phyloP scores from a whole-genome alignment of 1,140 invertebrate species.

The Drosophila varians region DNA sequence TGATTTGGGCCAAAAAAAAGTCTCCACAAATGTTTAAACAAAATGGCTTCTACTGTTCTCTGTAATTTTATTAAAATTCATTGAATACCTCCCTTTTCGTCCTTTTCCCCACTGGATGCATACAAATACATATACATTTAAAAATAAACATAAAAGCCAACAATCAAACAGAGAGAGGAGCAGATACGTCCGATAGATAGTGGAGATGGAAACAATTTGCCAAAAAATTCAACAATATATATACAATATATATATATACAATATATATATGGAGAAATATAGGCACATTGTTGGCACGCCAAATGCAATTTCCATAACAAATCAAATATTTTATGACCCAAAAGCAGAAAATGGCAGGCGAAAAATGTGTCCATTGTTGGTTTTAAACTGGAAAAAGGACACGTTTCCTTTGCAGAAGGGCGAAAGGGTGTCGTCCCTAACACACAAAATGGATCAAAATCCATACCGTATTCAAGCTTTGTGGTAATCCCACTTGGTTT shows the following conservation, averaged over 20 bases:
- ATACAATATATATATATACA: too few relatives aligned
- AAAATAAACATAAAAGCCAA: slow-evolving; percentile 36
- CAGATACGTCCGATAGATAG: too few relatives aligned
- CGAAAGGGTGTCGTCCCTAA: slow-evolving; percentile 15
- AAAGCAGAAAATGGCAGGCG: slow-evolving; percentile 47
- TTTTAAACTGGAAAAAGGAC: slow-evolving; percentile 21
- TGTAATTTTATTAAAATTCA: slow-evolving; percentile 73
- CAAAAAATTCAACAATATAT: slow-evolving; percentile 27
- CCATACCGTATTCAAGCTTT: background rate
- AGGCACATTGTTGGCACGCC: slow-evolving; percentile 19
- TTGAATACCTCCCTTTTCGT: slow-evolving; percentile 17
- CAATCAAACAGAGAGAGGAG: slow-evolving; percentile 21
- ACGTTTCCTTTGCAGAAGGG: slow-evolving; percentile 1
- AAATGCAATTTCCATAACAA: slow-evolving; percentile 78
- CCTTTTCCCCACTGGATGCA: slow-evolving; percentile 28
- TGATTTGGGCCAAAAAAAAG: slow-evolving; percentile 8
- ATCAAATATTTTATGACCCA: slow-evolving; percentile 75
- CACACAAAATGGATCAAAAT: slow-evolving; percentile 28
- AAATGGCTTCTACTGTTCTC: slow-evolving; percentile 1
- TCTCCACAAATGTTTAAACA: slow-evolving; percentile 59
- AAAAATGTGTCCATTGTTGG: slow-evolving; percentile 20
- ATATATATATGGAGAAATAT: background rate
- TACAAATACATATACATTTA: slow-evolving; percentile 5
- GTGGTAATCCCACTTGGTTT: slow-evolving; percentile 23
- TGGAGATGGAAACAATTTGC: slow-evolving; percentile 49